Evolutionary conservation across 2,888 invertebrate genomes (phyloP), one percentile per base, ranked within the genome.

Genomic region (Malacosoma neustria): DNA sequence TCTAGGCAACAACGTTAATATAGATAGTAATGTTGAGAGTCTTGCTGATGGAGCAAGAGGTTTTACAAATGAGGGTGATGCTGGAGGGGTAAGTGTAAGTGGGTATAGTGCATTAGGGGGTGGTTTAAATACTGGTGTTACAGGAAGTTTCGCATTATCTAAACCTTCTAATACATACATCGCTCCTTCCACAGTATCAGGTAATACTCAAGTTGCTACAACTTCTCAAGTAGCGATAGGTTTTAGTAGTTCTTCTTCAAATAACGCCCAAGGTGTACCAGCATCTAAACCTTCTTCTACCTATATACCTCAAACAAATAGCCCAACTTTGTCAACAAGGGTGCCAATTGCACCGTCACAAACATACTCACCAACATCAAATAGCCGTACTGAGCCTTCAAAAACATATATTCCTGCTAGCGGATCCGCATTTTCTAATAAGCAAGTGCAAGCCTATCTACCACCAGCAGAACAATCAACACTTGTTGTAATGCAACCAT

Each of bases 201-300:
- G 34, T 35, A 44, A 31, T 42, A 37, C 40, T 38, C 44, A 36
- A 36, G 45, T 36, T 39, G 34, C 11, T 9, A 9, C 40, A 34
- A 54, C 54, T 11, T 46, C 55, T 2, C 58, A 61, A 29, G 44
- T 71, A 22, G 67, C 72, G 7, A 61, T 65, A 33, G 48, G 38
- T 33, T 45, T 51, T 43, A 36, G 46, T 30, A 14, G 14, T n/a
- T n/a, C 33, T 6, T 12, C 14, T 12, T 9, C 22, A 6, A 9
- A 3, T 22, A 22, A 7, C 22, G 9, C n/a, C n/a, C n/a, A 7
- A 22, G 12, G n/a, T 14, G 29, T 14, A 4, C 11, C 30, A 14
- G 7, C 11, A 32, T 7, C 11, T 6, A 29, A 11, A 32, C 14
- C 32, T 29, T 12, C 32, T 11, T 2, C 15, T 11, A 30, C 14